Evolutionary conservation across 2,888 invertebrate genomes (phyloP).

Genomic region (Pediacus dermestoides): DNA sequence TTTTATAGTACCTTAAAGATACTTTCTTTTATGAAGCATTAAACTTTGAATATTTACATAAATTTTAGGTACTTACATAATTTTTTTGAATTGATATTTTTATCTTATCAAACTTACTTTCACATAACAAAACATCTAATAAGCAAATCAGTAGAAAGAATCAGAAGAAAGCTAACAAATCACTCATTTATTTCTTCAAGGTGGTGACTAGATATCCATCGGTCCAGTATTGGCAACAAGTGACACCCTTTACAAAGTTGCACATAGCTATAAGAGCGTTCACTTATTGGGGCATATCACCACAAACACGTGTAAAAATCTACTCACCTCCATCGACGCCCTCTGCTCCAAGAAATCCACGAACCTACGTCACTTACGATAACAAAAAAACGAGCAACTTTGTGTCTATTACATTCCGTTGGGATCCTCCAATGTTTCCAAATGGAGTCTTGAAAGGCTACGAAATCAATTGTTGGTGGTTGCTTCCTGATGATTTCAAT

Average conservation of each 20-base stretch:
- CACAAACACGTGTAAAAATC: conserved; percentile 58
- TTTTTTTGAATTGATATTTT: too few species aligned
- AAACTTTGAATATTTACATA: too few species aligned
- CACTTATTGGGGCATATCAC: conserved; percentile 80
- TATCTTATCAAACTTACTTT: too few species aligned
- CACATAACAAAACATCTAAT: too few species aligned
- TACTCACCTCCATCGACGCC: conserved; percentile 81
- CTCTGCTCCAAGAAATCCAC: conserved; percentile 66
- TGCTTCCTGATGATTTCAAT: too few species aligned
- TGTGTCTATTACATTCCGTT: conserved; percentile 62
- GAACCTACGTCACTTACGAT: conserved; percentile 67
- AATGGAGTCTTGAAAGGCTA: conserved; percentile 77
- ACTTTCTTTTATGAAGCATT: too few species aligned
- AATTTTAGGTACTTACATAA: conserved; percentile 3
- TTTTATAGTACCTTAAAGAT: too few species aligned
- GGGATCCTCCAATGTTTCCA: conserved; percentile 70
- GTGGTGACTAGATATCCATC: conserved; percentile 55
- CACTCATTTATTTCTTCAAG: conserved; percentile 37
- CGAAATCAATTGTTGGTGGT: conserved; percentile 67
- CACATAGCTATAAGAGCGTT: conserved; percentile 74
- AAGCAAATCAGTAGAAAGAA: too few species aligned
- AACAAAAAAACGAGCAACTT: conserved; percentile 36
- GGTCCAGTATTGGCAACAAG: conserved; percentile 53
- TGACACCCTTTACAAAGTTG: conserved; percentile 68
- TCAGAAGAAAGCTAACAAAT: too few species aligned